Evolutionary conservation across 1,140 invertebrate genomes (phyloP), one percentile per base, ranked within the genome.

Genomic region (Idris sp.): DNA sequence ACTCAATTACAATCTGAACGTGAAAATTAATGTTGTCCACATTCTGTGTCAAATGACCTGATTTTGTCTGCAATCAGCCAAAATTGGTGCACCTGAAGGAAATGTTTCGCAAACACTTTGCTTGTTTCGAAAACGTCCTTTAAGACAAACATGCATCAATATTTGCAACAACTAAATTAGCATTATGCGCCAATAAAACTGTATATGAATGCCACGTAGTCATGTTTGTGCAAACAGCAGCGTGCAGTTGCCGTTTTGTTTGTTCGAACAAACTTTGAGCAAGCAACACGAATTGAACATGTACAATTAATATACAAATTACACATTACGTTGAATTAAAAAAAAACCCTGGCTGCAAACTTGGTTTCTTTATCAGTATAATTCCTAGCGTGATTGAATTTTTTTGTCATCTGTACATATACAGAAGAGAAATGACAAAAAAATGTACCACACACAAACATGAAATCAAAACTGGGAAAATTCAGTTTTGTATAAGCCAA

Each of bases 161-260:
- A 61, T 49, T 61, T 61, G 18, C 15, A 41, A 51, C 44, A 49
- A 65, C 38, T 53, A 30, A 22, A 65, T 41, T 49, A 49, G 44
- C 26, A 62, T 49, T 41, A 40, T 22, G 15, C 9, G 26, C 25
- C 30, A 62, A 61, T 61, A 62, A 62, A 41, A 49, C 10, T 49
- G 13, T n/a, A 11, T 8, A 2, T 53, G 30, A 64, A 43, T 33
- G 26, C 31, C 19, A 33, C 16, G 19, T 44, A 51, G 40, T 46
- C 28, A 44, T 65, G 31, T 65, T 53, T 65, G 38, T 38, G 38
- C 16, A 36, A 53, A 54, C 19, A 26, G 26, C 38, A 18, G 28
- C 16, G 40, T 9, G 31, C 30, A 36, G 19, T 31, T 19, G 38
- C 49, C 11, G 40, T 54, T 54, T 28, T 54, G 48, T 54, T 53